Evolutionary conservation across 1,140 invertebrate genomes (phyloP), one percentile per base, ranked within the genome.

Genomic region (Leptinotarsa undecemlineata): DNA sequence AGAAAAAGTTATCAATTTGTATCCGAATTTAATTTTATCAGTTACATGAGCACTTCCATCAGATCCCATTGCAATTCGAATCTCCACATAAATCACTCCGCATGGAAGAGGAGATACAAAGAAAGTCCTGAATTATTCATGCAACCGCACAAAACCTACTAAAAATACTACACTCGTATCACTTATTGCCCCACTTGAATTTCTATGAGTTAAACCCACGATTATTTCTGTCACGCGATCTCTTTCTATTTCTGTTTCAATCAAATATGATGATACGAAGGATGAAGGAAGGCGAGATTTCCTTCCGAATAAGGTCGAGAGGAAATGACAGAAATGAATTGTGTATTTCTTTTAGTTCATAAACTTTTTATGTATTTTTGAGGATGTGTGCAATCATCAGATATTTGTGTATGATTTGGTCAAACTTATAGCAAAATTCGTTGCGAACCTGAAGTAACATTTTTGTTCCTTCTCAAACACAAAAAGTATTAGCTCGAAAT

Each of bases 161-260:
- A 19, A 57, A 57, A 57, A 57, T 57, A 57, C 51, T 57, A 57
- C 51, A 57, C 51, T 19, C 51, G 51, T 57, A 57, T 57, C 51
- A 57, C 51, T 57, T 57, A 57, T 57, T 57, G 51, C 51, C 51
- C 51, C 51, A 57, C 51, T 57, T 57, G 51, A 57, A 57, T 57
- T 57, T 19, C 51, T 57, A 57, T 57, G 51, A 57, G 15, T 57
- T 57, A 57, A 15, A 57, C 51, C 51, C 51, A 19, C 51, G 51
- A 57, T 57, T 57, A 57, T 57, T 57, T 57, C 3, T 57, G 51
- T 57, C 51, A 57, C 51, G 51, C 51, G 51, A 57, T 17, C 51
- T 19, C 51, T 15, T 19, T 57, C 51, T 8, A 19, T 57, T 57
- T 57, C 17, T 15, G 51, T n/a, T 57, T 57, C 14, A 57, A 57